Evolutionary conservation across 2,113 vertebrate species (phyloP), one percentile per base, ranked within the genome.

Genomic region (Pluvialis apricaria): DNA sequence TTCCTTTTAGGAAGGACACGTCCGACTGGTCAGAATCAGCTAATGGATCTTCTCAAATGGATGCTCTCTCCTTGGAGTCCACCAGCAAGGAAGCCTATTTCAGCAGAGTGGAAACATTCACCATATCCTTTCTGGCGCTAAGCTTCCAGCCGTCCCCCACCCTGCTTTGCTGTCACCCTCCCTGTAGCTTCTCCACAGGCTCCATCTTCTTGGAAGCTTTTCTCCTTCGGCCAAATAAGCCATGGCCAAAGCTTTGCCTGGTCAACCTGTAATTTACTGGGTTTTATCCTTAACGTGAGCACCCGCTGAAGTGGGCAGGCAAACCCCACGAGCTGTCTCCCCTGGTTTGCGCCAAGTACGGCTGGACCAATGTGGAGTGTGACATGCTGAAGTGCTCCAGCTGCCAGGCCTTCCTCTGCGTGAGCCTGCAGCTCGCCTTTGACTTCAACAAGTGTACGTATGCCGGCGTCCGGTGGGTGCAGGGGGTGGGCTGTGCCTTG

Each of bases 251-350:
- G 17, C 15, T 54, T 65, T 16, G 10, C 6, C 42, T 32, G 14
- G 6, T 60, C 24, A 78, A 19, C 44, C 57, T 12, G 1, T 28
- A 31, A 22, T 10, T 79, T 42, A 6, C 2, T 1, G 89, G 36
- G 10, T 28, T 77, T 82, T 44, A 4, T 97, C 98, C 98, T 99
- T 99, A 98, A 99, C 82, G 1, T 5, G 2, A 65, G 5, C 70
- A 99, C 99, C 99, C 99, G 34, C 95, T 99, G 94, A 99, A 98
- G 94, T 99, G 99, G 99, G 98, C 99, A 6, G 99, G 99, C 13
- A 99, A 99, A 83, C 99, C 99, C n/a, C 93, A 66, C 0, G 94
- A 96, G 34, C 95, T 99, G 62, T 99, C 99, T 1, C 99, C 99
- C 5, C 97, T 99, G 42, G 97, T 98, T 87, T 99, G 99, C 8